phyloP scores from a whole-genome alignment of 2,797 vertebrate species.

The Lepus townsendii region DNA sequence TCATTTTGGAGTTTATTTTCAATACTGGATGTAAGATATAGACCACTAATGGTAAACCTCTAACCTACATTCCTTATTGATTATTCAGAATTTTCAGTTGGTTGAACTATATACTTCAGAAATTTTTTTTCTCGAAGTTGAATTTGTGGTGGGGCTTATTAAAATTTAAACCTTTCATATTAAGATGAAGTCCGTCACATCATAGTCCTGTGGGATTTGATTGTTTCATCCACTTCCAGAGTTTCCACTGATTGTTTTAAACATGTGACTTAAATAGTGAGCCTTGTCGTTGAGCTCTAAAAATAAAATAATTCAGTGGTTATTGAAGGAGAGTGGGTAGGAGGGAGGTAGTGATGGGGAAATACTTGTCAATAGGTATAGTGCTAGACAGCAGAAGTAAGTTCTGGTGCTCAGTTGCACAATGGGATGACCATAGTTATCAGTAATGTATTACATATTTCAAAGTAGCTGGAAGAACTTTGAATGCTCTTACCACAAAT shows the following conservation, averaged over 20 bases:
- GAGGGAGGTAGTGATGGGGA: no score
- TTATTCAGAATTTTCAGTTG: slow-evolving; percentile 32
- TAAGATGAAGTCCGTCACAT: not conserved
- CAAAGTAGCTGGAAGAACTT: not conserved
- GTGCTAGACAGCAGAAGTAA: not conserved
- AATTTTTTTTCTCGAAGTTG: not conserved
- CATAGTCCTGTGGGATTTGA: not conserved
- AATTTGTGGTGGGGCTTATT: slow-evolving; percentile 24
- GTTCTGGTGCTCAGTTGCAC: not conserved
- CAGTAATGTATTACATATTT: no score
- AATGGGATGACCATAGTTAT: no score
- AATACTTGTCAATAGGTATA: rapidly evolving
- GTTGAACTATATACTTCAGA: not conserved
- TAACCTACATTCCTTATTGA: slow-evolving; percentile 33
- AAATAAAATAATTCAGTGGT: not conserved
- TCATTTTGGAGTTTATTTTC: not conserved
- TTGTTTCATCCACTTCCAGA: not conserved
- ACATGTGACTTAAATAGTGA: not conserved
- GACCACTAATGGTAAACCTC: not conserved
- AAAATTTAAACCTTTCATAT: slow-evolving; percentile 11
- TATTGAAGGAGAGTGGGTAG: not conserved
- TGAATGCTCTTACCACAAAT: not conserved
- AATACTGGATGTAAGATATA: not conserved
- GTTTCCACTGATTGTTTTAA: slow-evolving; percentile 13
- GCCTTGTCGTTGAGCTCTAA: not conserved